These are phyloP conservation scores for Hemiscyllium ocellatum DNA, from an alignment of 2,113 vertebrate species.

Conservation along the genomic window DNA sequence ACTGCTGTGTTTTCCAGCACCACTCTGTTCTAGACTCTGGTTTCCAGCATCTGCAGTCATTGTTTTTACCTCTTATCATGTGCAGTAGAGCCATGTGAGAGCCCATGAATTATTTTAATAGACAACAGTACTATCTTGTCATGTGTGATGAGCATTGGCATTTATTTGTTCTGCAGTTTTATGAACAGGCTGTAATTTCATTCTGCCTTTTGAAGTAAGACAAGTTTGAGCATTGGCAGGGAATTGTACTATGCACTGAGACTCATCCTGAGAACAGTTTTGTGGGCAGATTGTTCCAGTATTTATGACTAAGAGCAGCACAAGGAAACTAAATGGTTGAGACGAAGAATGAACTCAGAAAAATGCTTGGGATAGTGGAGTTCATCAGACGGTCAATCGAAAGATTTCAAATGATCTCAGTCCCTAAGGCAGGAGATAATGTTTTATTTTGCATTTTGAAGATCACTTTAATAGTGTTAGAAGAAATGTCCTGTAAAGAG, in stretches of 20 bases:
- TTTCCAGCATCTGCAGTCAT: too few relatives aligned
- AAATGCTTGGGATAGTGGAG: not conserved
- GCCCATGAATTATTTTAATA: not conserved
- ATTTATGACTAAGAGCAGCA: not conserved
- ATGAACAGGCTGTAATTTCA: not conserved
- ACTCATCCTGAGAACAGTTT: not conserved
- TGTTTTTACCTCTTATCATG: too few relatives aligned
- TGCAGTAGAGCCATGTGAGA: not conserved
- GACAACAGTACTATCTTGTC: not conserved
- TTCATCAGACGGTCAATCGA: not conserved
- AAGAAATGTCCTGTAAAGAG: not conserved
- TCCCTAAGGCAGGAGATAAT: too few relatives aligned
- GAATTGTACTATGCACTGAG: not conserved
- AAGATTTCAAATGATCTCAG: not conserved
- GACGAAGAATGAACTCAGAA: not conserved
- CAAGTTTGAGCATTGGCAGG: not conserved
- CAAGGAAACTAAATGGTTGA: not conserved
- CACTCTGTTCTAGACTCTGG: too few relatives aligned
- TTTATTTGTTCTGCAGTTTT: not conserved
- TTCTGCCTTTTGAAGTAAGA: not conserved
- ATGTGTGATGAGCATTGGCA: not conserved
- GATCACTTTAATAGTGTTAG: not conserved
- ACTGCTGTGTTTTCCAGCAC: too few relatives aligned
- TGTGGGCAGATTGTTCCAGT: not conserved
- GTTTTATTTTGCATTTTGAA: not conserved